These are phyloP conservation scores for Anniella stebbinsi DNA, from an alignment of 2,797 vertebrate species.

Conservation along the genomic window DNA sequence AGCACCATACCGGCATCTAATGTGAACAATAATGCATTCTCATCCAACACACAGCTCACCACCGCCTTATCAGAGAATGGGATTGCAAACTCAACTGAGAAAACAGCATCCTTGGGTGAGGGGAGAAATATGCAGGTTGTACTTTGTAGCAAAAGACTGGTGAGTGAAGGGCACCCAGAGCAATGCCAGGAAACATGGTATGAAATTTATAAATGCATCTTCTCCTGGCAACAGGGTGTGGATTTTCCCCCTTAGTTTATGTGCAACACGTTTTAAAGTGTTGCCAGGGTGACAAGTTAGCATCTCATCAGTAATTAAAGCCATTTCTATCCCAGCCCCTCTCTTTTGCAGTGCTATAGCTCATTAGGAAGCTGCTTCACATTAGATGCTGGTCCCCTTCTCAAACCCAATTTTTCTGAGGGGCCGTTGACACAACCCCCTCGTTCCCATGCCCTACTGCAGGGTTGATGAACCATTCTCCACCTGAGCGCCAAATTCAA, in stretches of 20 bases:
- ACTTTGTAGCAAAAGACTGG: not conserved
- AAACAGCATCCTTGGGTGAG: not conserved
- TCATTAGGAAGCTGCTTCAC: not conserved
- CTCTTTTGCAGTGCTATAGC: not conserved
- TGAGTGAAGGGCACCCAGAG: not conserved
- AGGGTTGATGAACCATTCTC: no score
- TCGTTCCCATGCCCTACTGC: no score
- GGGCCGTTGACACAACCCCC: no score
- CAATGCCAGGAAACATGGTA: not conserved
- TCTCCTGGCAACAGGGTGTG: not conserved
- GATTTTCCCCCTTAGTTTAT: not conserved
- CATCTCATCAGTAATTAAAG: not conserved
- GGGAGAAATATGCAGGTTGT: not conserved
- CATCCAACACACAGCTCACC: not conserved
- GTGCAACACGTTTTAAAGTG: not conserved
- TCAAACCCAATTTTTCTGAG: no score
- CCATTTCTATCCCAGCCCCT: no score
- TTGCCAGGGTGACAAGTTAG: constrained; percentile 6
- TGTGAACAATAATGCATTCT: not conserved
- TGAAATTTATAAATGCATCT: not conserved
- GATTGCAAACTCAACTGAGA: not conserved
- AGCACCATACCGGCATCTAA: not conserved
- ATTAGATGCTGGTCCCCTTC: no score
- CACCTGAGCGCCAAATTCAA: no score
- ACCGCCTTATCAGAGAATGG: not conserved